phyloP scores from a whole-genome alignment of 1,140 invertebrate genomes.

The Yoshiicerus persimilis region DNA sequence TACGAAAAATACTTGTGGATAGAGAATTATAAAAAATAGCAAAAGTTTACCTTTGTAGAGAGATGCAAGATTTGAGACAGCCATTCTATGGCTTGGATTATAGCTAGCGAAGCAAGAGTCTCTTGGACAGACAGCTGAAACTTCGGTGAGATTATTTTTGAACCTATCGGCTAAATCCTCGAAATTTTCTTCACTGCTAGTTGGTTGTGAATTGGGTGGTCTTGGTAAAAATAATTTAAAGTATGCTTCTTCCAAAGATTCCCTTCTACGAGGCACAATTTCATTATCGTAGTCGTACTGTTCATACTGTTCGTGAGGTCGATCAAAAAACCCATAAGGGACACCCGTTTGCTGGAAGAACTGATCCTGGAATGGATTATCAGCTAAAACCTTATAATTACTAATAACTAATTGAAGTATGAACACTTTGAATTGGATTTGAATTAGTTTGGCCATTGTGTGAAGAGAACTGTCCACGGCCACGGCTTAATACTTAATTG shows the following conservation, averaged over 20 bases:
- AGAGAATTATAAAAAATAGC: too few relatives aligned
- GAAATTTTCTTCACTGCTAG: neutral
- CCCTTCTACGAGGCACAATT: neutral
- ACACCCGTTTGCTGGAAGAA: neutral
- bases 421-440: neutral
- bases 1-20: too few relatives aligned
- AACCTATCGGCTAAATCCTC: neutral
- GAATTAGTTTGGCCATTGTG: neutral
- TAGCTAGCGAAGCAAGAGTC: neutral
- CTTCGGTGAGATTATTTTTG: neutral
- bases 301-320: too few relatives aligned
- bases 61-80: neutral
- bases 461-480: too few relatives aligned
- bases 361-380: too few relatives aligned
- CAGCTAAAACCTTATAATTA: too few relatives aligned
- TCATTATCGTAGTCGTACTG: neutral
- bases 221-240: neutral
- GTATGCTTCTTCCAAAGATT: neutral
- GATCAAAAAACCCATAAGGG: neutral
- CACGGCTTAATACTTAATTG: too few relatives aligned
- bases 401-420: neutral
- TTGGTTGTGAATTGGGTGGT: neutral
- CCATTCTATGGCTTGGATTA: neutral
- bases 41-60: neutral
- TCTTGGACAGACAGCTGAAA: neutral